Evolutionary conservation across 2,113 vertebrate genomes (phyloP).

Genomic region (Excalfactoria chinensis): DNA sequence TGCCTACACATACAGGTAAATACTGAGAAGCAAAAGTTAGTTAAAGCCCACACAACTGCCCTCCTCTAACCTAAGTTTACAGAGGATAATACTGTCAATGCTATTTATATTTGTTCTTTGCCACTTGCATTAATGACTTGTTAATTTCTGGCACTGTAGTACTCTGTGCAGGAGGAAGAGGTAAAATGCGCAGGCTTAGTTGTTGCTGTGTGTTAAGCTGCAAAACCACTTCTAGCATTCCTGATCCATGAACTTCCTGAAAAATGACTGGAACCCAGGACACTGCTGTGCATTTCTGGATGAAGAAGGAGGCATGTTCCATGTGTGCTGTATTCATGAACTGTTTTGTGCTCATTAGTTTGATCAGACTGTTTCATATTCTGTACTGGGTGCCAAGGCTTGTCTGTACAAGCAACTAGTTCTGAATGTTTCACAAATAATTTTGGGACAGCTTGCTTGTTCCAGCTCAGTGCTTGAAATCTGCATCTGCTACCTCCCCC

Average conservation of each 20-base stretch:
- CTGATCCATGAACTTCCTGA: not conserved
- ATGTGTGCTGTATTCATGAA: not conserved
- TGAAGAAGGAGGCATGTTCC: not conserved
- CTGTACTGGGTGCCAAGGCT: not conserved
- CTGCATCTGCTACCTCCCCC: rapidly evolving
- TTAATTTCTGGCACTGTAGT: not conserved
- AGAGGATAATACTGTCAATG: not conserved
- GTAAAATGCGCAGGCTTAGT: not conserved
- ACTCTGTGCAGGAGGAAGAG: not conserved
- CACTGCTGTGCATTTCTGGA: not conserved
- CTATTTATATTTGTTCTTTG: not conserved
- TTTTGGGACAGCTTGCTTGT: rapidly evolving
- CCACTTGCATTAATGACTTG: not conserved
- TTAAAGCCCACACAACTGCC: not conserved
- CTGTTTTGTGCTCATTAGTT: not conserved
- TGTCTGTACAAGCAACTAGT: not conserved
- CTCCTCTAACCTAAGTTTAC: not conserved
- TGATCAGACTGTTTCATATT: not conserved
- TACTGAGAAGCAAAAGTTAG: not conserved
- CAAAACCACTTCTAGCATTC: not conserved
- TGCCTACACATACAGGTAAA: rapidly evolving
- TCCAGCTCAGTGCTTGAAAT: rapidly evolving
- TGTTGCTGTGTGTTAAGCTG: not conserved
- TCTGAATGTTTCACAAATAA: not conserved
- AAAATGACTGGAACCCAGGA: rapidly evolving